A percentile compares a stretch with the other conserved stretches of the same genome.
These are phyloP conservation scores for Ridgeia piscesae DNA, from an alignment of 1,140 invertebrate genomes.

Conservation along the genomic window DNA sequence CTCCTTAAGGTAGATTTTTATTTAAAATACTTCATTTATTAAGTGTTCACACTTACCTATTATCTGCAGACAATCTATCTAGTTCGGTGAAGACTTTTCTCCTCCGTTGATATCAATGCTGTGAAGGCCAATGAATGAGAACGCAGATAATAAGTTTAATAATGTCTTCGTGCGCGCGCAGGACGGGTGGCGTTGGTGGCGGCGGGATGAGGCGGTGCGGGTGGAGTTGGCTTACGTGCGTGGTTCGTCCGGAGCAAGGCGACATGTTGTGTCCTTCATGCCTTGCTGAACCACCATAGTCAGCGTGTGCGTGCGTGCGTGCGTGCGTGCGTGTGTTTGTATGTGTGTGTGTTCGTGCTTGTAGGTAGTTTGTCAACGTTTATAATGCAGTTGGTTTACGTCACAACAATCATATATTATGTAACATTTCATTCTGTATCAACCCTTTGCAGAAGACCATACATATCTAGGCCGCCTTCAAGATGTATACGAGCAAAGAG, in stretches of 20 bases:
- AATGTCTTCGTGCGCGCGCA: not conserved
- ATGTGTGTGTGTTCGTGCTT: no score
- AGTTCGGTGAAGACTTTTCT: not conserved
- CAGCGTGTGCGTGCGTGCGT: no score
- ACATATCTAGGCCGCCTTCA: not conserved
- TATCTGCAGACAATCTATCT: not conserved
- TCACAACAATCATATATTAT: not conserved
- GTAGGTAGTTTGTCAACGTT: not conserved
- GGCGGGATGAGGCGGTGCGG: not conserved
- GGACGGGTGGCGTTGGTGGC: not conserved
- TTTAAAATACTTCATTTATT: not conserved
- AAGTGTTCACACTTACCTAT: not conserved
- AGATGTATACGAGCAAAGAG: not conserved
- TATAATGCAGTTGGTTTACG: not conserved
- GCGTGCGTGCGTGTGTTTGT: no score
- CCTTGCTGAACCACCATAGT: not conserved
- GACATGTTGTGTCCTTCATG: not conserved
- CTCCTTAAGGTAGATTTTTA: no score
- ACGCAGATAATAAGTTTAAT: not conserved
- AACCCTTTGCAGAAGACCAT: not conserved
- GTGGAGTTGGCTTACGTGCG: not conserved
- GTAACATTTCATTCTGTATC: not conserved
- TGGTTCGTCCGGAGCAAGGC: not conserved
- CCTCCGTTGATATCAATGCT: not conserved
- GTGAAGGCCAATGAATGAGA: not conserved